Evolutionary conservation across 1,140 invertebrate genomes (phyloP), one percentile per base, ranked within the genome.

Genomic region (Drosophila watanabei): DNA sequence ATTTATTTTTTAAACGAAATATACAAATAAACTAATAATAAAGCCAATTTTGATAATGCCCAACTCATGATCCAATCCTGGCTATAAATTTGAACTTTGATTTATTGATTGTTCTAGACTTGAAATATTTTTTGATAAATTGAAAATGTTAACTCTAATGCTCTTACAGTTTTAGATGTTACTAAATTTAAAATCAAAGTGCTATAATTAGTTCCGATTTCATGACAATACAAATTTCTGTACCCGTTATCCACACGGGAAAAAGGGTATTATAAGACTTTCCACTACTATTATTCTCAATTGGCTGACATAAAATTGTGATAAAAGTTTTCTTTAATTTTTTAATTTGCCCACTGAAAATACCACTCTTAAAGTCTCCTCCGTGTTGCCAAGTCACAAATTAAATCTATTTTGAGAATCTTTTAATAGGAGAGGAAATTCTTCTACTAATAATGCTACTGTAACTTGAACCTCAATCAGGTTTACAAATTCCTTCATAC

Each of bases 391-490:
- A 56, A 56, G 52, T 5, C 16, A 33, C 13, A 61, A 33, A 20
- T 59, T 28, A 18, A 56, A 51, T 48, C 41, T 49, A 61, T 61
- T 61, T 61, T 33, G 13, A 16, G 28, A 61, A 24, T 46, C 30
- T 58, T 66, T 66, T 46, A 66, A 62, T 62, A 43, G 20, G 45
- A 30, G 32, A 14, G 24, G 32, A 48, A 68, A 48, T 32, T 66
- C 20, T 46, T 46, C n/a, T 16, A 7, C 43, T 46, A 49, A 48
- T 68, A 48, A 48, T 37, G 33, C 7, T 41, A 32, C 5, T 24
- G 28, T 68, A 68, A 68, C 64, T 68, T 68, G 64, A 68, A 68
- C 64, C 64, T 35, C 64, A 64, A 68, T 68, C 43, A 68, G 35
- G 18, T n/a, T 52, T 24, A 24, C 32, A 64, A 48, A 48, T 24